Conservation (phyloP, 2,113 vertebrate species). For the Microtus ochrogaster region DNA sequence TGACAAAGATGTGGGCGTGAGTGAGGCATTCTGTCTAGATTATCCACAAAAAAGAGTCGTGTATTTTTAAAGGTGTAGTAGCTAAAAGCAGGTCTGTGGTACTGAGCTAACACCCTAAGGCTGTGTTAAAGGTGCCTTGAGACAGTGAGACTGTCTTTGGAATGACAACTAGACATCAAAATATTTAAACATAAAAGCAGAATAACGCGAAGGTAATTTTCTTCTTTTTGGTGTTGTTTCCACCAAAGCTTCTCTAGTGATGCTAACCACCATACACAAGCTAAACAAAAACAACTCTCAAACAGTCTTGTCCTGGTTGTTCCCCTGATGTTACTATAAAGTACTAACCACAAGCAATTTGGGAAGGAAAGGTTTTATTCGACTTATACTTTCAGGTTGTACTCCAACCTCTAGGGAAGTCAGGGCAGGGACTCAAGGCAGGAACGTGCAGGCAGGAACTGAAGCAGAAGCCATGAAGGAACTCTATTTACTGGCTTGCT, state of each 20-base stretch:
- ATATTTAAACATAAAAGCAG: background rate
- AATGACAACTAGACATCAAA: background rate
- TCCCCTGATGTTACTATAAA: background rate
- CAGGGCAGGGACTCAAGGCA: background rate
- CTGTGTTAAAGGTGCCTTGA: slow-evolving; percentile 7
- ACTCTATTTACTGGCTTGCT: background rate
- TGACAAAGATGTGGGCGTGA: background rate
- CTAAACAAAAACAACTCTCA: background rate
- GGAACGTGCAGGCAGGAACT: background rate
- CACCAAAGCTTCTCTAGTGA: background rate
- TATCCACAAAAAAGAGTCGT: slow-evolving; percentile 3
- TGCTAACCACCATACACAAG: background rate
- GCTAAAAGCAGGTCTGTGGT: slow-evolving; percentile 11
- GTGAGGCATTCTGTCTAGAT: background rate
- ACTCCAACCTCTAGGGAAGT: background rate
- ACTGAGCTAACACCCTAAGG: slow-evolving; percentile 25
- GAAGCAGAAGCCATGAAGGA: background rate
- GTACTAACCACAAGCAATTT: background rate
- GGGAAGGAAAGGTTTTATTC: background rate
- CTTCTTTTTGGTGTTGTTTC: background rate
- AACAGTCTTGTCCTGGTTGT: background rate
- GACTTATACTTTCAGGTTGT: background rate
- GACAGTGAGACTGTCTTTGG: background rate
- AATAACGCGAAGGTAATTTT: slow-evolving; percentile 23
- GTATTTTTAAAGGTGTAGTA: background rate